Base-by-base conservation (phyloP, 2,888 invertebrate genomes). In the Liopterus haemorrhoidalis region DNA sequence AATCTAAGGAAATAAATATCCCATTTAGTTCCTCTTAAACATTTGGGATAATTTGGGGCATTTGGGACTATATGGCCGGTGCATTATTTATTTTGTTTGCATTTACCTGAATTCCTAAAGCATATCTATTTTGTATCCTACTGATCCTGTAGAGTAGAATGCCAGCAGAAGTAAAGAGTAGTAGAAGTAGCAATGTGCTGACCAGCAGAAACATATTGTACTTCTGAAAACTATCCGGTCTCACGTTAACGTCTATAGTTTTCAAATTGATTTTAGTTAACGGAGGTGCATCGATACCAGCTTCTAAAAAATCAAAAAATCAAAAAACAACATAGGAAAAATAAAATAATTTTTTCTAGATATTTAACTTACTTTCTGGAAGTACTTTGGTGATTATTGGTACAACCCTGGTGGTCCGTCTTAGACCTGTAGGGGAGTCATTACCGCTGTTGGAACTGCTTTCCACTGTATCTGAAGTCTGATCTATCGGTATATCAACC, bases 91-190 rank as follows among this genome's bases (percentile, higher is more conserved):
- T 28, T 1, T 11, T 19, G 32, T 33, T 33, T n/a, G n/a, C n/a
- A 61, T 63, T 56, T 58, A 69, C 71, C 65, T 60, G 60, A 65
- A 68, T 56, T 64, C 68, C 54, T 59, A 59, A 48, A 61, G 63
- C 50, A 62, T 66, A 57, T 59, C 61, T 55, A 39, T 60, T 62
- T 51, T 68, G 70, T 27, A 71, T 65, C 54, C 67, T 66, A 48
- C 74, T 69, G 55, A 79, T 75, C 55, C 78, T 68, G 60, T 75
- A 76, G 5, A 78, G 68, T 35, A 78, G 65, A 30, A 75, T 66
- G 36, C 73, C 70, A 14, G 78, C 77, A 15, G 78, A 78, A 37
- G 76, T 57, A 60, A 77, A 71, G 45, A 79, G 64, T 48, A 77
- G 64, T 37, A 76, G 63, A 46, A 77, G 67, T 58, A 78, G 65